Percentiles rank a stretch among this genome's conserved stretches.
Conservation (phyloP, 1,140 invertebrate species). For the Camponotus floridanus region DNA sequence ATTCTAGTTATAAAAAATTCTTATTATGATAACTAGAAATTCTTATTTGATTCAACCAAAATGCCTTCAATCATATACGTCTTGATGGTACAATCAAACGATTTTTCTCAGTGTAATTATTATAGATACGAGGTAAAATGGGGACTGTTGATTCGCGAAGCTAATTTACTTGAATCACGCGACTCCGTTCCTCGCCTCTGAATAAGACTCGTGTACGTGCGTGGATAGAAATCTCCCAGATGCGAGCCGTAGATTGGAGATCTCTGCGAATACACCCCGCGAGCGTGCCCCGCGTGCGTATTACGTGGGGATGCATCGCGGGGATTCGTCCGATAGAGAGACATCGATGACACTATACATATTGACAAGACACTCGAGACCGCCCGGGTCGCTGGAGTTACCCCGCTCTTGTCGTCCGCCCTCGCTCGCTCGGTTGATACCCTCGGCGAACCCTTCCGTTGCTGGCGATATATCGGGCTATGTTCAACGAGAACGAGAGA, state of each 20-base stretch:
- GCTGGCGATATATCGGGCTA: slow-evolving; percentile 43
- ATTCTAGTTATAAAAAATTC: no score
- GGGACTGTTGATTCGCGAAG: background rate
- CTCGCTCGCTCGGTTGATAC: slow-evolving; percentile 60
- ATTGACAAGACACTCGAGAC: slow-evolving; percentile 85
- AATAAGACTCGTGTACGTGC: background rate
- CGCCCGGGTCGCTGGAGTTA: slow-evolving; percentile 71
- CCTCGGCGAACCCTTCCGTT: slow-evolving; percentile 15
- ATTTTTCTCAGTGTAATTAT: background rate
- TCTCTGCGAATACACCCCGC: slow-evolving; percentile 10
- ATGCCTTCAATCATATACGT: no score
- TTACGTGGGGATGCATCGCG: slow-evolving; percentile 66
- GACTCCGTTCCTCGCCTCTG: background rate
- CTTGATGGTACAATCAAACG: no score
- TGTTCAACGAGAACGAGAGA: slow-evolving; percentile 17
- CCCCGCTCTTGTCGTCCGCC: slow-evolving; percentile 30
- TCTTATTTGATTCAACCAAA: no score
- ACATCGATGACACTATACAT: slow-evolving; percentile 86
- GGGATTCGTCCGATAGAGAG: slow-evolving; percentile 81
- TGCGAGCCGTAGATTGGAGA: slow-evolving; percentile 21
- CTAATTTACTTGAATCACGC: background rate
- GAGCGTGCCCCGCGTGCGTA: slow-evolving; percentile 32
- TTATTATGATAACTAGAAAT: no score
- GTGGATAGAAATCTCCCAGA: slow-evolving; percentile 23
- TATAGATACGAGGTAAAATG: background rate